These are phyloP conservation scores for Phataginus tetradactyla DNA, from an alignment of 2,797 vertebrate genomes.

Conservation along the genomic window DNA sequence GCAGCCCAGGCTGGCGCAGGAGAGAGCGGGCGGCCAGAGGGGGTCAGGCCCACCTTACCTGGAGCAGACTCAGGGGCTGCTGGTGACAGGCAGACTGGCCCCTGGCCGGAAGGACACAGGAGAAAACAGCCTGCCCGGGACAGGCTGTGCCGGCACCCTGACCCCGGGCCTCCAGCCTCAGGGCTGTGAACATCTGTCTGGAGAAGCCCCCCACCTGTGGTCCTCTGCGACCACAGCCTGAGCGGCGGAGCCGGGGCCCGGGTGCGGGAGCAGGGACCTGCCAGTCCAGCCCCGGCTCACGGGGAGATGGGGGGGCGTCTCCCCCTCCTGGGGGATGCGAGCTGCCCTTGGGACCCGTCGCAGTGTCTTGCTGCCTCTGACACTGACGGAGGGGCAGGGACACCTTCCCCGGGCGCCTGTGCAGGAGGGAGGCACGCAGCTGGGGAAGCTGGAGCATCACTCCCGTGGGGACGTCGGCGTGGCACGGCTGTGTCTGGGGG, in stretches of 20 bases:
- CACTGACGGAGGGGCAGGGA: background rate
- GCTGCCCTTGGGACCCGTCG: no score
- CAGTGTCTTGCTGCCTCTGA: background rate
- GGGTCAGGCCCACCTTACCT: background rate
- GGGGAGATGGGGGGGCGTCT: no score
- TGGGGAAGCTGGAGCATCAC: fast-evolving
- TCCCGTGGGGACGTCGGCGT: background rate
- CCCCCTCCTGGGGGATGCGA: no score
- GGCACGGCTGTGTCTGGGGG: no score
- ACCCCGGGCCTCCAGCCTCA: background rate
- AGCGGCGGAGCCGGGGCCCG: no score
- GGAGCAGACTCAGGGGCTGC: background rate
- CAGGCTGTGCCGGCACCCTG: background rate
- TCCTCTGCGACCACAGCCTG: no score
- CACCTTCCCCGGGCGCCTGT: background rate
- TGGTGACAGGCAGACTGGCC: background rate
- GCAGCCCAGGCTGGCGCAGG: background rate
- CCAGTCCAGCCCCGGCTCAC: no score
- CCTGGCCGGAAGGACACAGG: no score
- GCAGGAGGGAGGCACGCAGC: no score
- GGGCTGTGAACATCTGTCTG: no score
- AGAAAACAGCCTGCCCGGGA: background rate
- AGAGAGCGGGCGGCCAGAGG: fast-evolving
- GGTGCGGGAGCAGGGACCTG: no score
- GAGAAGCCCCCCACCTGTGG: no score